Base-by-base conservation (phyloP, 1,140 invertebrate species). In the Microplitis demolitor region DNA sequence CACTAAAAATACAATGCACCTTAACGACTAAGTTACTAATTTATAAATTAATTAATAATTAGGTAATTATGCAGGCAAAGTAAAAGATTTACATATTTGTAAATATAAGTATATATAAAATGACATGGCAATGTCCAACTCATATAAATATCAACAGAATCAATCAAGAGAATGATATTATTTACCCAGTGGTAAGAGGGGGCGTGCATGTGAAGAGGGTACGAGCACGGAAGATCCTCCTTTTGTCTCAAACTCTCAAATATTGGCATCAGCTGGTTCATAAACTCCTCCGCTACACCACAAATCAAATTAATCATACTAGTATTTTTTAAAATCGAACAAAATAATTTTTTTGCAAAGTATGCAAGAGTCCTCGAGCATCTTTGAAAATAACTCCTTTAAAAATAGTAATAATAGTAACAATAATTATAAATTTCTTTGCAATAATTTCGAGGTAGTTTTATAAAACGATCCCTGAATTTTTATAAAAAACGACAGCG, bases 261-360 rank as follows among this genome's bases (percentile, higher is more conserved):
- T 89, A 96, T 96, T 83, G 95, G 95, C 92, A 93, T 94, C 91
- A 96, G 90, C 89, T 96, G 93, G 89, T 91, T 93, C 91, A 96
- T 91, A 90, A 96, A 94, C 90, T 95, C 94, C 90, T 96, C 93
- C 88, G 94, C 95, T 96, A 92, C 81, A 87, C 80, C 82, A 83
- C 72, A 84, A 85, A 86, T 75, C 78, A 85, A 85, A 80, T 70
- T 69, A 70, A 72, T 71, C 45, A 67, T 53, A 53, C 66, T 54
- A 66, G 14, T 8, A 9, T 9, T 67, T 13, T 50, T 45, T 45
- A 6, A 9, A 45, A 9, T 45, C 39, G 39, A 11, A 45, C n/a
- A 24, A 45, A 45, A 3, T 24, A 66, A 66, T 66, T 66, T 39
- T n/a, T 31, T 31, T 11, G 24, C 14, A 58, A 24, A 31, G 24